Evolutionary conservation across 2,113 vertebrate genomes (phyloP), one percentile per base, ranked within the genome.

Genomic region (Fukomys damarensis): DNA sequence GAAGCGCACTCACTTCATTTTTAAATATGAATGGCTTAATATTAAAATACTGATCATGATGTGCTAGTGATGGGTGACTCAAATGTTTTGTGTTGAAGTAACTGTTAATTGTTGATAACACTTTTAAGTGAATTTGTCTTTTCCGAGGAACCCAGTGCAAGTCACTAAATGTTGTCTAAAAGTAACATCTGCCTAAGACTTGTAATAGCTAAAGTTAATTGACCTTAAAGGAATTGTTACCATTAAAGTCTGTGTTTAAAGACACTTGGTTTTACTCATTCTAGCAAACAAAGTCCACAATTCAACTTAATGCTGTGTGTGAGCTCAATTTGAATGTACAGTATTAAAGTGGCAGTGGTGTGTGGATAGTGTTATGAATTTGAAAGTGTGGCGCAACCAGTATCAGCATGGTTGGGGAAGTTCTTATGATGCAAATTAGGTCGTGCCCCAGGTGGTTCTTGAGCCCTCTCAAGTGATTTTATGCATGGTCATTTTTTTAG

Each of bases 181-280:
- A 97, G 96, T 97, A 96, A 96, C 96, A 93, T 94, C 87, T 94
- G 95, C 96, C 70, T 96, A 96, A 96, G 80, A 96, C 95, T 96
- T 98, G 97, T 97, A 97, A 98, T 92, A 97, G 96, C 83, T 97
- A 74, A 96, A 94, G 91, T 95, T 95, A 97, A 94, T 85, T 95
- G 93, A 97, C 94, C 96, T 95, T 97, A 93, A 97, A 97, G 96
- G 94, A 97, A 98, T 95, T 98, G 97, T 97, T 97, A 92, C 86
- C 96, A 97, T 96, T 98, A 97, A 98, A 98, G 96, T 96, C 97
- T 98, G 94, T 97, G 94, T 97, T 98, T 93, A 98, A 97, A 98
- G 97, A 96, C 96, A 96, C 96, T 92, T 68, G 82, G 97, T 96
- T 96, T 97, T 97, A 94, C 72, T 97, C 80, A 54, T 97, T 98